Conservation (phyloP, 2,797 vertebrate species). For the Anniella stebbinsi region DNA sequence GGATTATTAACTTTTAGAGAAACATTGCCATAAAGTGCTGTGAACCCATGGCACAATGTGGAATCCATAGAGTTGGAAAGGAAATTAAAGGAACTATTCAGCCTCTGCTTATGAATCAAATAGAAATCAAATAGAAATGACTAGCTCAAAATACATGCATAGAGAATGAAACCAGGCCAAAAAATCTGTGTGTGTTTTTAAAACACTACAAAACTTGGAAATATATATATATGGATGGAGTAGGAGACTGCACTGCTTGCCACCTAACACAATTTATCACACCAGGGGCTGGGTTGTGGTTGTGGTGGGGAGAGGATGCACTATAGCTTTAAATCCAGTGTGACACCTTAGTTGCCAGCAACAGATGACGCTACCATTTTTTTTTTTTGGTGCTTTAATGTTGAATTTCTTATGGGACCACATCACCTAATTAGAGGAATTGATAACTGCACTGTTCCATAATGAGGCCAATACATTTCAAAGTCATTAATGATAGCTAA, state of each 20-base stretch:
- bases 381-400: conserved; percentile 88
- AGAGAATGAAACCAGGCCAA: too few relatives aligned
- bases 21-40: not conserved
- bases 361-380: conserved; percentile 83
- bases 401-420: conserved; percentile 94
- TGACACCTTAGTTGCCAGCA: conserved; percentile 72
- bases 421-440: conserved; percentile 97
- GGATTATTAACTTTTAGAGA: not conserved
- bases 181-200: too few relatives aligned
- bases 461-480: conserved; percentile 98
- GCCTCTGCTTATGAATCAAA: too few relatives aligned
- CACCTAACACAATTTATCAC: not conserved
- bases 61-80: not conserved
- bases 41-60: too few relatives aligned
- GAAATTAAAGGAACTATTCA: not conserved
- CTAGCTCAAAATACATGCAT: too few relatives aligned
- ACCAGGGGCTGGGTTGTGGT: not conserved
- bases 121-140: too few relatives aligned
- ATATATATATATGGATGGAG: conserved; percentile 17
- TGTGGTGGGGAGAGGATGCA: conserved; percentile 4
- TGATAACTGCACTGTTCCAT: conserved; percentile 96
- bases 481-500: conserved; percentile 99
- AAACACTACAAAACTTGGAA: too few relatives aligned
- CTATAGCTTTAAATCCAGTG: conserved; percentile 62
- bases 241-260: conserved; percentile 59